A percentile compares a stretch with the other conserved stretches of the same genome.
Evolutionary conservation across 1,140 invertebrate species (phyloP).

Genomic region (Drosophila lacertosa): DNA sequence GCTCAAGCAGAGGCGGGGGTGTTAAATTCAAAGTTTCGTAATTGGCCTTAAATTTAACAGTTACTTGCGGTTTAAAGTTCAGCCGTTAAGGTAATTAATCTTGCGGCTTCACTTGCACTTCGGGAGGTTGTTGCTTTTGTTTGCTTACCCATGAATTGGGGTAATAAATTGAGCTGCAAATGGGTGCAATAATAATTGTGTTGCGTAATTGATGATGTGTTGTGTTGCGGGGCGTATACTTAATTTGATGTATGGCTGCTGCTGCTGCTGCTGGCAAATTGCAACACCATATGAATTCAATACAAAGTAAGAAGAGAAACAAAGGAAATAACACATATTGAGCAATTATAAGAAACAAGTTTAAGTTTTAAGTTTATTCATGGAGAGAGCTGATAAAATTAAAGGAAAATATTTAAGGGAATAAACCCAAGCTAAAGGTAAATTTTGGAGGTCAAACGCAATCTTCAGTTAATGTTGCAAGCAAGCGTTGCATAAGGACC

Average conservation of each 20-base stretch:
- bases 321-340: too few species aligned
- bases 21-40: conserved; percentile 19
- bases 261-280: not conserved
- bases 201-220: conserved; percentile 31
- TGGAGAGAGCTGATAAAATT: too few species aligned
- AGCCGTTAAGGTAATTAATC: conserved; percentile 38
- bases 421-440: not conserved
- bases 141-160: not conserved
- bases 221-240: not conserved
- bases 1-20: too few species aligned
- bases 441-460: not conserved
- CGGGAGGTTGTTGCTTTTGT: not conserved
- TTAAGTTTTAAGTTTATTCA: too few species aligned
- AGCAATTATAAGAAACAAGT: too few species aligned
- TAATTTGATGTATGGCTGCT: not conserved
- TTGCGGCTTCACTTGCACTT: not conserved
- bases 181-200: conserved; percentile 31
- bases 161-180: conserved; percentile 40
- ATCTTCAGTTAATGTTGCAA: not conserved
- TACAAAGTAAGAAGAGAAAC: not conserved
- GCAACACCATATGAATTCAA: conserved; percentile 2
- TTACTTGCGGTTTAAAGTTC: conserved; percentile 18
- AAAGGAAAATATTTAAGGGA: not conserved
- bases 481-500: conserved; percentile 1
- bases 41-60: conserved; percentile 49